These are phyloP conservation scores for Vulpes ferrilata DNA, from an alignment of 2,113 vertebrate species.

Conservation along the genomic window DNA sequence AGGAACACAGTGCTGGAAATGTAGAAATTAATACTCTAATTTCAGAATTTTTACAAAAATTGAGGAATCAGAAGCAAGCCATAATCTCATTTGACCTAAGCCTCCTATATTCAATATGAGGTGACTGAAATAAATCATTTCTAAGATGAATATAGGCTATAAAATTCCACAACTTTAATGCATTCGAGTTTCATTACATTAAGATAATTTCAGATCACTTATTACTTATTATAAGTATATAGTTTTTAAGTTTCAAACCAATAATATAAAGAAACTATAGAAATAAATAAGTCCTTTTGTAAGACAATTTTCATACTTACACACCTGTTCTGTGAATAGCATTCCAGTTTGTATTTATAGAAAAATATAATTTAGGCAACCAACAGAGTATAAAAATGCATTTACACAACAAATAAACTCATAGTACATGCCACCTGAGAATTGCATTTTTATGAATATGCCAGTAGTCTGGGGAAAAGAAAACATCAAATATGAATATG, in stretches of 20 bases:
- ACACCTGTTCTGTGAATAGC: not conserved
- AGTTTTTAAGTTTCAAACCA: slow-evolving; percentile 36
- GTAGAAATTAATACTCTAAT: not conserved
- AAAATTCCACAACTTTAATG: not conserved
- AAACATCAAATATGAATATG: not conserved
- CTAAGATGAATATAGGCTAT: not conserved
- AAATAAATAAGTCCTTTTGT: not conserved
- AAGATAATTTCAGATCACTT: not conserved
- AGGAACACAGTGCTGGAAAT: not conserved
- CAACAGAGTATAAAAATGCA: not conserved
- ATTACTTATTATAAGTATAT: not conserved
- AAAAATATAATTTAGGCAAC: slow-evolving; percentile 7
- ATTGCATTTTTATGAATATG: not conserved
- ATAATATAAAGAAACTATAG: slow-evolving; percentile 42
- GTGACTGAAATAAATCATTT: not conserved
- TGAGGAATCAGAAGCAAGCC: not conserved
- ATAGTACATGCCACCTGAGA: not conserved
- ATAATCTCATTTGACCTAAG: not conserved
- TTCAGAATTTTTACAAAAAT: slow-evolving; percentile 23
- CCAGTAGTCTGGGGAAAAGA: slow-evolving; percentile 9
- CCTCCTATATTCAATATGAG: not conserved
- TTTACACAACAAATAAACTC: not conserved
- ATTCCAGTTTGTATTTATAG: not conserved
- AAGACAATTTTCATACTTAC: not conserved
- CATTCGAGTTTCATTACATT: not conserved